A percentile compares a stretch with the other conserved stretches of the same genome.
Conservation (phyloP, 1,140 invertebrate species). For the Bilobella aurantiaca region DNA sequence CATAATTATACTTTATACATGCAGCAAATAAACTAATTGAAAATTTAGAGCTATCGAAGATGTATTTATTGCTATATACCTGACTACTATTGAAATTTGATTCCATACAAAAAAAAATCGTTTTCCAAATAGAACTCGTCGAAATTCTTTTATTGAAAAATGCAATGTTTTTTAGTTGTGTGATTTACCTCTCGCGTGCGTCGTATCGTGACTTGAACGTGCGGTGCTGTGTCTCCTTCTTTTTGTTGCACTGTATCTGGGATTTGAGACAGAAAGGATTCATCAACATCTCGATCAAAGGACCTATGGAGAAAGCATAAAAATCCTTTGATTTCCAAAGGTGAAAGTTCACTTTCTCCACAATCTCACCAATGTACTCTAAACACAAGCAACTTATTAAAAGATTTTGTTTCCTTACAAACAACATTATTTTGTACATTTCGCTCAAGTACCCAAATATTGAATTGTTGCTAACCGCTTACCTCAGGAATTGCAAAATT, state of each 20-base stretch:
- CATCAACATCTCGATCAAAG: slow-evolving; percentile 9
- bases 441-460: neutral
- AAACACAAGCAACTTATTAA: neutral
- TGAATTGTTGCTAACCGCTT: neutral
- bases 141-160: too few relatives aligned
- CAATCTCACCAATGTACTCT: neutral
- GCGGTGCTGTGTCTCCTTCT: neutral
- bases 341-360: neutral
- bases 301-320: slow-evolving; percentile 2
- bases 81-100: too few relatives aligned
- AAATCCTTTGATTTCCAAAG: too few relatives aligned
- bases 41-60: too few relatives aligned
- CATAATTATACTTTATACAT: too few relatives aligned
- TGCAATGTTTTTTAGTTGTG: too few relatives aligned
- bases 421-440: neutral
- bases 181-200: slow-evolving; percentile 27
- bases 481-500: slow-evolving; percentile 49
- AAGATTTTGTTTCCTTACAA: neutral
- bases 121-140: too few relatives aligned
- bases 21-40: too few relatives aligned
- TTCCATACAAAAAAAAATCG: too few relatives aligned
- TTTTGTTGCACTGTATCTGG: neutral
- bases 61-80: too few relatives aligned
- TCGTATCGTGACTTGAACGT: slow-evolving; percentile 23
- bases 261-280: neutral